Evolutionary conservation across 2,888 invertebrate species (phyloP).

Genomic region (Agriopis leucophaearia): DNA sequence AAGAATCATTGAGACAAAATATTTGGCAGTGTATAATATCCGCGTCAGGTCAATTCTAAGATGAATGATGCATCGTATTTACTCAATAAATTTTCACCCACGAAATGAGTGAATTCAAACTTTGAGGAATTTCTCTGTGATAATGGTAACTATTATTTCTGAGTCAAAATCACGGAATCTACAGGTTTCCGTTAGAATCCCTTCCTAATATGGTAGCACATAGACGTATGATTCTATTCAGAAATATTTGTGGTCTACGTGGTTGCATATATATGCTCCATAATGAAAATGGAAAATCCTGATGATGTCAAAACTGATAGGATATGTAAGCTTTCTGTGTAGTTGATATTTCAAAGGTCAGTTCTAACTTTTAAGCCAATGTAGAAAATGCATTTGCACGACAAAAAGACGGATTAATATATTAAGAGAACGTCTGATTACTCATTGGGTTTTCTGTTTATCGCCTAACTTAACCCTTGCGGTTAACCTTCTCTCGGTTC

Average conservation of each 20-base stretch:
- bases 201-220: conserved; percentile 4
- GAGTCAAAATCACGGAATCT: conserved; percentile 32
- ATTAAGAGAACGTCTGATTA: conserved; percentile 35
- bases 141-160: conserved; percentile 15
- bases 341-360: not conserved
- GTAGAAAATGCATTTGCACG: conserved; percentile 20
- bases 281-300: conserved; percentile 2
- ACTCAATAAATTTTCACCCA: conserved; percentile 12
- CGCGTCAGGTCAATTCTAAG: conserved; percentile 20
- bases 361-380: conserved; percentile 24
- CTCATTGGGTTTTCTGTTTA: conserved; percentile 43
- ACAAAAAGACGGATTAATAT: conserved; percentile 15
- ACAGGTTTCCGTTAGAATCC: conserved; percentile 4
- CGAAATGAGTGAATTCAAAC: conserved; percentile 3
- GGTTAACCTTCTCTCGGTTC: conserved; percentile 31
- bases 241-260: conserved; percentile 3
- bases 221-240: not conserved
- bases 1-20: not conserved
- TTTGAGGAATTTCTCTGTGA: conserved; percentile 13
- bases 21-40: not conserved
- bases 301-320: not conserved
- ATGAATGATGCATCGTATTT: conserved; percentile 11
- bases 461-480: conserved; percentile 39
- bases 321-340: not conserved
- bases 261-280: not conserved